Evolutionary conservation across 2,888 invertebrate genomes (phyloP).

Genomic region (Leucozona laternaria): DNA sequence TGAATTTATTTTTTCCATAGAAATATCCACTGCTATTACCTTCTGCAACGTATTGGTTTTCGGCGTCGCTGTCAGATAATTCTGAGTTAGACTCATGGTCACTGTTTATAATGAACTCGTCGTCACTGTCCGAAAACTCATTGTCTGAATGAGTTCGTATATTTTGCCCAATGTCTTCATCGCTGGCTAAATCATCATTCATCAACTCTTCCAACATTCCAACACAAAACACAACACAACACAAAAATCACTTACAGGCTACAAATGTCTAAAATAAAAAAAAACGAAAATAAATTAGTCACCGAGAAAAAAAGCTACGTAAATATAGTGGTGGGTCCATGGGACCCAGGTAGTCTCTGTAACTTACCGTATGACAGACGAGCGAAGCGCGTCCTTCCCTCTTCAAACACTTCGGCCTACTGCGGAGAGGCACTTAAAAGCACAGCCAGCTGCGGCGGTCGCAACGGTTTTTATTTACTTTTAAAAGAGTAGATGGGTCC

Average conservation of each 20-base stretch:
- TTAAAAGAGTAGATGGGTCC: constrained; percentile 11
- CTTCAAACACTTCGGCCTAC: constrained; percentile 1
- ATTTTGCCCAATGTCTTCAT: constrained; percentile 7
- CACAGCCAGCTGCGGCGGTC: constrained; percentile 9
- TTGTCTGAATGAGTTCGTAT: constrained; percentile 7
- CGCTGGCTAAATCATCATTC: constrained; percentile 4
- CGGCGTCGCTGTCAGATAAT: no score
- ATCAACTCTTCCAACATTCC: not conserved
- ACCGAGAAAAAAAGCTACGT: constrained; percentile 5
- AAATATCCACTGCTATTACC: no score
- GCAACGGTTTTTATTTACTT: constrained; percentile 1
- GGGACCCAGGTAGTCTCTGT: not conserved
- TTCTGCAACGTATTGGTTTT: no score
- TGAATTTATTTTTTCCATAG: no score
- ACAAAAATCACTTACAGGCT: not conserved
- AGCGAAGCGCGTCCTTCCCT: not conserved
- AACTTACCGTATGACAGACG: constrained; percentile 3
- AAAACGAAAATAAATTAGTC: not conserved
- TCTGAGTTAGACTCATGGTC: no score
- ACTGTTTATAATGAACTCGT: no score
- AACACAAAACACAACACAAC: not conserved
- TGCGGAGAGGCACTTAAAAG: constrained; percentile 3
- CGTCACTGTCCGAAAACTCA: no score
- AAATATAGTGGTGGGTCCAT: constrained; percentile 1
- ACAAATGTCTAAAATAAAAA: constrained; percentile 1